phyloP scores from a whole-genome alignment of 1,140 invertebrate species.

The Anadara kagoshimensis region DNA sequence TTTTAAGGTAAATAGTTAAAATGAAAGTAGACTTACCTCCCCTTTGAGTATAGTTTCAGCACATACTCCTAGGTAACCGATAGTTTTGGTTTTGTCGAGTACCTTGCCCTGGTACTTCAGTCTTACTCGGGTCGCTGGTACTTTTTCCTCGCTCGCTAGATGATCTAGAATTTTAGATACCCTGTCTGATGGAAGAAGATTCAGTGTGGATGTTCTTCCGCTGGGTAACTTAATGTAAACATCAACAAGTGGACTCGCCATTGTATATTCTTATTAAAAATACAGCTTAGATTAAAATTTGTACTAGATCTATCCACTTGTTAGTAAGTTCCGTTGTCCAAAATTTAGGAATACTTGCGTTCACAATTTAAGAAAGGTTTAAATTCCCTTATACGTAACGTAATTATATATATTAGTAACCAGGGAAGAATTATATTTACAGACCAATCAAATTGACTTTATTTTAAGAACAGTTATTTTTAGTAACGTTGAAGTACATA shows the following conservation, averaged over 20 bases:
- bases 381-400: no score
- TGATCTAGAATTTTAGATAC: slow-evolving; percentile 41
- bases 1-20: no score
- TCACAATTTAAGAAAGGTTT: no score
- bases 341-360: no score
- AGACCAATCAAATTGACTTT: no score
- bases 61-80: slow-evolving; percentile 52
- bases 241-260: slow-evolving; percentile 44
- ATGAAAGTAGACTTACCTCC: slow-evolving; percentile 45
- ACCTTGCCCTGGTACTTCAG: slow-evolving; percentile 64
- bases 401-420: no score
- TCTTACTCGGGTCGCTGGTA: slow-evolving; percentile 35
- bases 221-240: slow-evolving; percentile 59
- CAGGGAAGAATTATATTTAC: no score
- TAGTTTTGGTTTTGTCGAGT: slow-evolving; percentile 43
- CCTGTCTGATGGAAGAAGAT: slow-evolving; percentile 16
- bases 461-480: no score
- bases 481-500: no score
- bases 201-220: slow-evolving; percentile 43
- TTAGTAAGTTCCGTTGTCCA: no score
- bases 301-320: no score
- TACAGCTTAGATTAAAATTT: no score
- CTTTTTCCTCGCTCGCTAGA: slow-evolving; percentile 53
- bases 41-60: slow-evolving; percentile 60
- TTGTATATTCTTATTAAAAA: slow-evolving; percentile 11